Conservation (phyloP, 2,113 vertebrate genomes). For the Sorex araneus region DNA sequence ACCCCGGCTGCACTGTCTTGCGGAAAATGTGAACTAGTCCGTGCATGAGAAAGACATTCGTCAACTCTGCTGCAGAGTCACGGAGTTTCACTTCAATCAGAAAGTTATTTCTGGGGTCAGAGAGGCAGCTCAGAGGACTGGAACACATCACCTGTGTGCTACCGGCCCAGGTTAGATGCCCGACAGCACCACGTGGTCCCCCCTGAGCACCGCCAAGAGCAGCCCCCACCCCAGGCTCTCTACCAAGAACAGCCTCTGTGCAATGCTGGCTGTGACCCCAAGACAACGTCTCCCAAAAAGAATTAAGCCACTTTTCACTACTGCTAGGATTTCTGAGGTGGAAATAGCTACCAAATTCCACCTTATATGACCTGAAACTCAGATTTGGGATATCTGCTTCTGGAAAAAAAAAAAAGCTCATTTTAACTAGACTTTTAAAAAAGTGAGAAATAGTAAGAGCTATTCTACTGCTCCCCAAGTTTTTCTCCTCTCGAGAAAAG, state of each 20-base stretch:
- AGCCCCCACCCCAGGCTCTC: no score
- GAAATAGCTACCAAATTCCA: neutral
- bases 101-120: neutral
- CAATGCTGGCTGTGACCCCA: no score
- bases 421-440: conserved; percentile 4
- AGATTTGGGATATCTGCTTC: neutral
- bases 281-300: neutral
- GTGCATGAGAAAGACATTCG: neutral
- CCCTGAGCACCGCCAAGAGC: no score
- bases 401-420: neutral
- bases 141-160: no score
- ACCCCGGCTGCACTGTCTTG: neutral
- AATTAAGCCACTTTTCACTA: neutral
- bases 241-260: no score
- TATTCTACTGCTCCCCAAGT: neutral
- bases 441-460: neutral
- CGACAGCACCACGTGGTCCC: no score
- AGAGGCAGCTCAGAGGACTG: no score
- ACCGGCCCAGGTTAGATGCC: no score
- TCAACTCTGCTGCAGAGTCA: neutral
- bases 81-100: neutral
- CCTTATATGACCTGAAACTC: neutral
- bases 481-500: neutral
- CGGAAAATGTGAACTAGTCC: neutral
- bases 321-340: no score